Conservation (phyloP, 2,113 vertebrate species). For the Tiliqua scincoides region DNA sequence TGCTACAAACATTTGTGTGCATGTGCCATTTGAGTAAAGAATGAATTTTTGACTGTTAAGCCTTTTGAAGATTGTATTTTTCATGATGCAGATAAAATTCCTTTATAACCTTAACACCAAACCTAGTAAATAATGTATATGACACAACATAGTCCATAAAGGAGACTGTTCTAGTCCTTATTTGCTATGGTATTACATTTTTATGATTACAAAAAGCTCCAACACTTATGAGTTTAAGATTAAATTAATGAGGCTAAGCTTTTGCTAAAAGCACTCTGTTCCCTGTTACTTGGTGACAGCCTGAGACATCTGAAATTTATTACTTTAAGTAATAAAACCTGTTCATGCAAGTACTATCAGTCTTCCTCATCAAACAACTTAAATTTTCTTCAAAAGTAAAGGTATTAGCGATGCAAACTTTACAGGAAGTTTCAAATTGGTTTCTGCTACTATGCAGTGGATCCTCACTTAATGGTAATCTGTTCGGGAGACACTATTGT, state of each 20-base stretch:
- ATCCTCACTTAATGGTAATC: no score
- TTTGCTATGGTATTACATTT: not conserved
- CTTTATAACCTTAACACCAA: not conserved
- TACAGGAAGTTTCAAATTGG: not conserved
- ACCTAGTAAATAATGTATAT: slow-evolving; percentile 31
- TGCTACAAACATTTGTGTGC: not conserved
- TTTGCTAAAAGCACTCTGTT: not conserved
- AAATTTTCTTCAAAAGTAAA: not conserved
- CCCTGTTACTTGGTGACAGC: not conserved
- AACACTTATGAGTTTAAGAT: slow-evolving; percentile 16
- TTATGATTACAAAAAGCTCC: not conserved
- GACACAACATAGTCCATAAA: not conserved
- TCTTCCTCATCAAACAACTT: not conserved
- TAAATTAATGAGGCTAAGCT: not conserved
- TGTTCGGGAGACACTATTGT: not conserved
- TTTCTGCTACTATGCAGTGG: not conserved
- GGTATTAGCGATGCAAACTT: not conserved
- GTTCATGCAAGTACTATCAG: not conserved
- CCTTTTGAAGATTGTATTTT: slow-evolving; percentile 37
- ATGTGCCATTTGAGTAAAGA: not conserved
- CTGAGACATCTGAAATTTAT: not conserved
- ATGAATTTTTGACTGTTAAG: not conserved
- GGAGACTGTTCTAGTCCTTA: not conserved
- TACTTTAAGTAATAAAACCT: not conserved
- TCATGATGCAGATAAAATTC: not conserved